These are phyloP conservation scores for Spinus olivaceus DNA, from an alignment of 2,797 vertebrate genomes.

Conservation along the genomic window DNA sequence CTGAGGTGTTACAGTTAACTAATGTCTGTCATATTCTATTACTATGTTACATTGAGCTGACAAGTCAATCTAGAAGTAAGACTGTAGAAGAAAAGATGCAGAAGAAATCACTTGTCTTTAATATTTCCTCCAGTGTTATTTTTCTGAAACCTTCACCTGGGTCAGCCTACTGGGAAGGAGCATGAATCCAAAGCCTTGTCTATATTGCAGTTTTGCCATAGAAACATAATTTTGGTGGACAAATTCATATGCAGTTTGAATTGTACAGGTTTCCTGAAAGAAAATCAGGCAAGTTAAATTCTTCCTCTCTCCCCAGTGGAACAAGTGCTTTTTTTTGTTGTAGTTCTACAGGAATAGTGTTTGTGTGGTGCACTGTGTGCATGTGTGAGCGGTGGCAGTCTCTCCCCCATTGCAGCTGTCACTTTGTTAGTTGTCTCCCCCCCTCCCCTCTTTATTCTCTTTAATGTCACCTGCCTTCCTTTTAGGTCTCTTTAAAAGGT, in stretches of 20 bases:
- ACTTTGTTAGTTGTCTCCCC: background rate
- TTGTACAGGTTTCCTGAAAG: background rate
- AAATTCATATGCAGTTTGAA: background rate
- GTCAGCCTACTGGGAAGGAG: background rate
- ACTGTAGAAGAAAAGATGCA: background rate
- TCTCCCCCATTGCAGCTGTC: background rate
- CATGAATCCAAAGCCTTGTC: rapidly evolving
- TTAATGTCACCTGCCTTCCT: background rate
- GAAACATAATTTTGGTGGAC: background rate
- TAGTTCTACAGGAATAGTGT: rapidly evolving
- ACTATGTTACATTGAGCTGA: background rate
- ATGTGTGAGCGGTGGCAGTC: background rate
- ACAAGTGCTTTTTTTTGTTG: background rate
- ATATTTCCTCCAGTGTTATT: background rate
- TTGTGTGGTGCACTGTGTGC: background rate
- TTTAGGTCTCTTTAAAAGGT: background rate
- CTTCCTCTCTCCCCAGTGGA: background rate
- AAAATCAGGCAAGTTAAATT: background rate
- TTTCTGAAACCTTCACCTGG: background rate
- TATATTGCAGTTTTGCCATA: background rate
- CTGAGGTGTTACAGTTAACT: background rate
- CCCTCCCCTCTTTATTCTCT: background rate
- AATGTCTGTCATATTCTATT: background rate
- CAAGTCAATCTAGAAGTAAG: background rate
- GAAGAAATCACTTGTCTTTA: background rate